phyloP scores from a whole-genome alignment of 2,888 invertebrate genomes.

The Andrena minutula region DNA sequence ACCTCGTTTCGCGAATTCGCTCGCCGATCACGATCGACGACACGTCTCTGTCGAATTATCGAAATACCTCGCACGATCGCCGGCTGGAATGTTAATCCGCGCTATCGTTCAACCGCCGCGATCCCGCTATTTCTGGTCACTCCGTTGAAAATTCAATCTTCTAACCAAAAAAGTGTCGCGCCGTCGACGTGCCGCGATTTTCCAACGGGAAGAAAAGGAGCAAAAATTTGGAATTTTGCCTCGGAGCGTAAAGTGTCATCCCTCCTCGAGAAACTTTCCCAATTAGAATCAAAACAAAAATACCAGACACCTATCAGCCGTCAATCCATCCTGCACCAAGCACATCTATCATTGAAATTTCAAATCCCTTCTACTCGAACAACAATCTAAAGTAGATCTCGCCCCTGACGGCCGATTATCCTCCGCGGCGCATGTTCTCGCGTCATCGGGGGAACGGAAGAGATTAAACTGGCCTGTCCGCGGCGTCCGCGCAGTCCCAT shows the following conservation, averaged over 20 bases:
- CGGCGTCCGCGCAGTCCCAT: constrained; percentile 5
- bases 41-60: constrained; percentile 79
- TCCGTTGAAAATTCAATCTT: constrained; percentile 58
- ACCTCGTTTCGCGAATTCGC: constrained; percentile 75
- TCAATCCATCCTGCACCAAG: no score
- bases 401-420: not conserved
- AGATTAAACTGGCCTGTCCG: constrained; percentile 9
- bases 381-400: not conserved
- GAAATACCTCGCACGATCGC: constrained; percentile 73
- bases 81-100: constrained; percentile 70
- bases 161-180: constrained; percentile 46
- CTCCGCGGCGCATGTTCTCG: not conserved
- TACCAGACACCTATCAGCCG: no score
- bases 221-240: not conserved
- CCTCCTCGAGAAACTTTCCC: no score
- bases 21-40: constrained; percentile 78
- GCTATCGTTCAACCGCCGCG: constrained; percentile 33
- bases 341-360: no score
- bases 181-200: constrained; percentile 48
- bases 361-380: no score
- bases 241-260: not conserved
- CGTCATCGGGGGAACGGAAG: not conserved
- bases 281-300: no score
- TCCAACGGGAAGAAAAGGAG: constrained; percentile 18
- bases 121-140: constrained; percentile 69